Percentiles rank a stretch among this genome's conserved stretches.
Conservation (phyloP, 2,113 vertebrate genomes). For the Pteronura brasiliensis region DNA sequence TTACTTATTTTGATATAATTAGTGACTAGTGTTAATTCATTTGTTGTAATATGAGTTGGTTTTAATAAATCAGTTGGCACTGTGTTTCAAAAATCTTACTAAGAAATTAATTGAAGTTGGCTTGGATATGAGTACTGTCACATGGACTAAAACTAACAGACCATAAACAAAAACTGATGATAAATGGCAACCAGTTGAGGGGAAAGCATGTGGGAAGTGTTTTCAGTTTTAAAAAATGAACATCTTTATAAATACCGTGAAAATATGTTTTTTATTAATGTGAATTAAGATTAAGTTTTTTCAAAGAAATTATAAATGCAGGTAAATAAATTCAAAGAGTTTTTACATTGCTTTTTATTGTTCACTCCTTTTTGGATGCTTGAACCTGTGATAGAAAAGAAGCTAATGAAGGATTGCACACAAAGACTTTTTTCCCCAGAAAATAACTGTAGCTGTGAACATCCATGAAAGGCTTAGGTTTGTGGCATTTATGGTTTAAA, state of each 20-base stretch:
- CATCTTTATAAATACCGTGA: neutral
- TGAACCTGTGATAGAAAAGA: neutral
- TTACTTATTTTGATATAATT: neutral
- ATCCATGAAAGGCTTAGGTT: neutral
- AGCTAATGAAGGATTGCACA: neutral
- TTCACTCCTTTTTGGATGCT: neutral
- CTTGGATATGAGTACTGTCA: constrained; percentile 29
- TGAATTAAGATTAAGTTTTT: neutral
- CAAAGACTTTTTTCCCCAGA: neutral
- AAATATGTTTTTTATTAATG: neutral
- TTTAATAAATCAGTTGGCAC: constrained; percentile 44
- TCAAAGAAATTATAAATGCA: neutral
- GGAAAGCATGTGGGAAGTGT: neutral
- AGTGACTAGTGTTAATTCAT: neutral
- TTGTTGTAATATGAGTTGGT: constrained; percentile 38
- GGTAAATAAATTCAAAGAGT: neutral
- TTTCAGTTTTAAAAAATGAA: constrained; percentile 29
- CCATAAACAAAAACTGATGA: constrained; percentile 18
- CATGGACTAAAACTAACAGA: constrained; percentile 24
- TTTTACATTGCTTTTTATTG: neutral
- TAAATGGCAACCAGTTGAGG: neutral
- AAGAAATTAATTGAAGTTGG: constrained; percentile 45
- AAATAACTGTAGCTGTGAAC: neutral
- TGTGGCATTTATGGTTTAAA: neutral
- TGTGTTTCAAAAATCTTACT: neutral